phyloP scores from a whole-genome alignment of 2,113 vertebrate genomes.

The Mesembrinibis cayennensis region DNA sequence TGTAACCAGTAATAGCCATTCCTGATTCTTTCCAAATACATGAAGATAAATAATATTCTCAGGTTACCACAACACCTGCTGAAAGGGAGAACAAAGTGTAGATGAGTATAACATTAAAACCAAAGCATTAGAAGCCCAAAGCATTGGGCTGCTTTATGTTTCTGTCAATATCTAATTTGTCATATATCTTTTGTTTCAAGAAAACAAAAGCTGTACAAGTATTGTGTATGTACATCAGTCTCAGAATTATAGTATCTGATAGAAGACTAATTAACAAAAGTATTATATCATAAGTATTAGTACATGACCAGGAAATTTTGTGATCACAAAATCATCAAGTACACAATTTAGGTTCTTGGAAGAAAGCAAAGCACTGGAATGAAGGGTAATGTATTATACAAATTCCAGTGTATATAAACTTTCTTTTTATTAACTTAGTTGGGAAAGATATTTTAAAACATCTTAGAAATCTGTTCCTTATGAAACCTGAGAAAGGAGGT shows the following conservation, averaged over 20 bases:
- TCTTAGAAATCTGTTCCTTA: not conserved
- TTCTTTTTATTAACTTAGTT: not conserved
- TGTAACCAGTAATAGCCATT: not conserved
- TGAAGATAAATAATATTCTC: not conserved
- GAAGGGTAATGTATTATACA: not conserved
- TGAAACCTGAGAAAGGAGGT: not conserved
- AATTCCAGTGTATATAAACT: not conserved
- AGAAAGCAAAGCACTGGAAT: not conserved
- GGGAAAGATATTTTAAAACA: not conserved
- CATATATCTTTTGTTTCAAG: not conserved
- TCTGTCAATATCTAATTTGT: not conserved
- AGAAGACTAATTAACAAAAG: not conserved
- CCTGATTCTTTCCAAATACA: not conserved
- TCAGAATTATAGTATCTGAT: not conserved
- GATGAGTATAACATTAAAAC: not conserved
- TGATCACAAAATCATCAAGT: not conserved
- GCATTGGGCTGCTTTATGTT: not conserved
- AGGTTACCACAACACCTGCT: fast-evolving
- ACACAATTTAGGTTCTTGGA: not conserved
- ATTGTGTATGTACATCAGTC: not conserved
- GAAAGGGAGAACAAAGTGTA: not conserved
- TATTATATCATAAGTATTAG: not conserved
- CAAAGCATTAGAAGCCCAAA: not conserved
- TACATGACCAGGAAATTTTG: not conserved
- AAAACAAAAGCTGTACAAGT: not conserved